Conservation (phyloP, 2,797 vertebrate genomes). For the Gymnodraco acuticeps region DNA sequence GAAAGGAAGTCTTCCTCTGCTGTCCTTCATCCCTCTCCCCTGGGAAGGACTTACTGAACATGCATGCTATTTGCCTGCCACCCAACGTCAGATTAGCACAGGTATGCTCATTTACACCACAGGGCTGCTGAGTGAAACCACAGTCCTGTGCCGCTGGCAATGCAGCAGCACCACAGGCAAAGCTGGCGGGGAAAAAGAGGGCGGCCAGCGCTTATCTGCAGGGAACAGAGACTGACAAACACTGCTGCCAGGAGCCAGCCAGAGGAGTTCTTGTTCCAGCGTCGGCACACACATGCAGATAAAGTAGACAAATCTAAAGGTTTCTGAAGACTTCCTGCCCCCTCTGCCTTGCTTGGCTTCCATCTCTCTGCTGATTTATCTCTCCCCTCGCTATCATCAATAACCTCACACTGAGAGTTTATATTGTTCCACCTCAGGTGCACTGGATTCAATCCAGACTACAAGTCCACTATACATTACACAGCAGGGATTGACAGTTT, state of each 20-base stretch:
- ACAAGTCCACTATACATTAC: slow-evolving; percentile 39
- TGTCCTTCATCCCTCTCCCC: slow-evolving; percentile 30
- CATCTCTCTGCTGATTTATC: slow-evolving; percentile 51
- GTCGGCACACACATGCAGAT: slow-evolving; percentile 55
- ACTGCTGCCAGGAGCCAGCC: slow-evolving; percentile 37
- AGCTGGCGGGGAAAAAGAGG: slow-evolving; percentile 44
- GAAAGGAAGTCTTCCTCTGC: slow-evolving; percentile 31
- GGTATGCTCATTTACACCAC: slow-evolving; percentile 39
- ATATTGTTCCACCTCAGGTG: slow-evolving; percentile 60
- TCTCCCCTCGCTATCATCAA: slow-evolving; percentile 53
- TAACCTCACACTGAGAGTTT: slow-evolving; percentile 61
- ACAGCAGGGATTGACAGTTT: slow-evolving; percentile 45
- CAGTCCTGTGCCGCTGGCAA: slow-evolving; percentile 33
- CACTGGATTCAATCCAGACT: slow-evolving; percentile 57
- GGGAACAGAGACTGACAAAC: slow-evolving; percentile 59
- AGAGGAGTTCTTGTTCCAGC: slow-evolving; percentile 47
- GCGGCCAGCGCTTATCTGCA: slow-evolving; percentile 61
- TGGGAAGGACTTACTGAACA: slow-evolving; percentile 26
- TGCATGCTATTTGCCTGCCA: slow-evolving; percentile 29
- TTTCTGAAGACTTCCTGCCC: slow-evolving; percentile 45
- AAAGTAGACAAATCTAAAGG: slow-evolving; percentile 31
- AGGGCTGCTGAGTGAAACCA: slow-evolving; percentile 39
- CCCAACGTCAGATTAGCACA: slow-evolving; percentile 38
- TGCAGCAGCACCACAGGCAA: slow-evolving; percentile 44
- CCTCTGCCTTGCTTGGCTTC: slow-evolving; percentile 37